Conservation (phyloP, 2,888 invertebrate species). For the Horisme vitalbata region DNA sequence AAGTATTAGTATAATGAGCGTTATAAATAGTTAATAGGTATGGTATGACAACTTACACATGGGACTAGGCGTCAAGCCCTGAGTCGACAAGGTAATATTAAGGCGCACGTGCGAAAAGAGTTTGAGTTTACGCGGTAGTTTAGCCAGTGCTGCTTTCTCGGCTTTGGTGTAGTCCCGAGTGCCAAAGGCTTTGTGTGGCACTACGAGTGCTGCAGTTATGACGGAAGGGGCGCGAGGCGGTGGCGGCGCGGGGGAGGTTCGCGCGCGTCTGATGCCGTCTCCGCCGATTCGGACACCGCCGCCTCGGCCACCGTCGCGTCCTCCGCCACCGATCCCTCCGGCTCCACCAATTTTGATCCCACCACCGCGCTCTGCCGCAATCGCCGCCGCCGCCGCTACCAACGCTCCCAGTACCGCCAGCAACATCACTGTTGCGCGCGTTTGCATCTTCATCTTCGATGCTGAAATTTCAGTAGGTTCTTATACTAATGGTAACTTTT, state of each 20-base stretch:
- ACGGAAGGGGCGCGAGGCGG: slow-evolving; percentile 76
- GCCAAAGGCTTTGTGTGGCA: slow-evolving; percentile 90
- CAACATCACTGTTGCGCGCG: slow-evolving; percentile 68
- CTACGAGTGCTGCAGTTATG: slow-evolving; percentile 87
- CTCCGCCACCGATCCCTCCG: slow-evolving; percentile 51
- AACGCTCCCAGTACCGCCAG: slow-evolving; percentile 69
- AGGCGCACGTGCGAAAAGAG: slow-evolving; percentile 88
- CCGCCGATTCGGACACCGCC: slow-evolving; percentile 67
- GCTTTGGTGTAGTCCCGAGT: slow-evolving; percentile 88
- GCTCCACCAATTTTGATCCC: slow-evolving; percentile 70
- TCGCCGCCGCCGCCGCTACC: slow-evolving; percentile 55
- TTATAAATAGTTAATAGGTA: slow-evolving; percentile 2
- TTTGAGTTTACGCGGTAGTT: slow-evolving; percentile 86
- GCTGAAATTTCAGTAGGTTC: no score
- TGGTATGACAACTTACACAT: slow-evolving; percentile 83
- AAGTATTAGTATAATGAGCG: slow-evolving; percentile 14
- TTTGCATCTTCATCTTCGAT: slow-evolving; percentile 75
- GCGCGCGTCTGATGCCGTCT: slow-evolving; percentile 64
- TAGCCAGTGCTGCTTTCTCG: slow-evolving; percentile 85
- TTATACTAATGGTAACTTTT: no score
- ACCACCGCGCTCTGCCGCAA: slow-evolving; percentile 65
- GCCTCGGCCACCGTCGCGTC: slow-evolving; percentile 64
- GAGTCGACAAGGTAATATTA: slow-evolving; percentile 86
- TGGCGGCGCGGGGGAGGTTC: slow-evolving; percentile 72
- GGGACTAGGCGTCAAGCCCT: slow-evolving; percentile 89